Base-by-base conservation (phyloP, 1,140 invertebrate genomes). In the Polypedilum pembai region DNA sequence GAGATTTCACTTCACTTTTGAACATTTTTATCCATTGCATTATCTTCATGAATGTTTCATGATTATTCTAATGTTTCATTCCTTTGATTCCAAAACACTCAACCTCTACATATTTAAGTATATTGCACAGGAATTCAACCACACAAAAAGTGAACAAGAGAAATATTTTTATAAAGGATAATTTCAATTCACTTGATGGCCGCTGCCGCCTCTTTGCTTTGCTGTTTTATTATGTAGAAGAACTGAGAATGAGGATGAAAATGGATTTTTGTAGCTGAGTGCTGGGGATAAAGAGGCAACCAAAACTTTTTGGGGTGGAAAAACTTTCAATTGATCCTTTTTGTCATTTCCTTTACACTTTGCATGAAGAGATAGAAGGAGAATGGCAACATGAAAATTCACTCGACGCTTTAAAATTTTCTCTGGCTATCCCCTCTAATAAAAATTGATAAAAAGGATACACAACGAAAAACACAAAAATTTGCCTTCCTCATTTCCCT, bases 331-430 rank as follows among this genome's bases (percentile, higher is more conserved):
- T 56, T 56, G 45, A 56, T 56, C 45, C 45, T 56, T 56, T 56
- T 56, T 56, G 45, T 56, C 45, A 56, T 56, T 56, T 56, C 45
- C 45, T 56, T n/a, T 56, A n/a, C n/a, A 56, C 45, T n/a, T n/a
- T 56, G 12, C 12, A 12, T 56, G 12, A 56, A n/a, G n/a, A 56
- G 45, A 12, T n/a, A 56, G 45, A 12, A 56, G 8, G 45, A 56
- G n/a, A 56, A 56, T 56, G 12, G 12, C 45, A 33, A 33, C 24
- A 33, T 33, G 24, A 33, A 33, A 33, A 33, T 56, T 56, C 45
- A 56, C 45, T 56, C 24, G 24, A 33, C 15, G 12, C 12, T 45
- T 45, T 45, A 12, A 8, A 45, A 45, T 45, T 45, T 45, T 45
- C n/a, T 12, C 45, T 56, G 12, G 45, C 45, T 56, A n/a, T 56